Percentiles rank a stretch among this genome's conserved stretches.
These are phyloP conservation scores for Psilopsiagon aurifrons DNA, from an alignment of 2,113 vertebrate genomes.

Conservation along the genomic window DNA sequence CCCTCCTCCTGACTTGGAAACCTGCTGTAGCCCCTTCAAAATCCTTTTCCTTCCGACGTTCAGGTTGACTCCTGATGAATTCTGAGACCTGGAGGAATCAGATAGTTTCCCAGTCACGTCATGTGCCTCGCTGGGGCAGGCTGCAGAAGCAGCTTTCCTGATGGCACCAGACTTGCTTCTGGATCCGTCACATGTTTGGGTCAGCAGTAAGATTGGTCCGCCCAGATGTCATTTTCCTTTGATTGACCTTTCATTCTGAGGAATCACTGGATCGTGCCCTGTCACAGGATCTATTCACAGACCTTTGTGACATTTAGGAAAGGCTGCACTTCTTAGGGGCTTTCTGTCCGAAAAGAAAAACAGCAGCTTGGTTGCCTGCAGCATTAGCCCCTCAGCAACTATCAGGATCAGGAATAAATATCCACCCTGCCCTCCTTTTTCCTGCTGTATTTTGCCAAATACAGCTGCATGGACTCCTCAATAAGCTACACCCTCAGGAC, in stretches of 20 bases:
- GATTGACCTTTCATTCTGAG: constrained; percentile 70
- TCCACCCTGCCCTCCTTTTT: neutral
- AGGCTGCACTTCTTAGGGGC: constrained; percentile 19
- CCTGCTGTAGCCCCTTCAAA: constrained; percentile 50
- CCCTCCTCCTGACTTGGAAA: constrained; percentile 16
- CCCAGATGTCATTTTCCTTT: constrained; percentile 69
- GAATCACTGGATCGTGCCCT: constrained; percentile 56
- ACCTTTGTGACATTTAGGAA: constrained; percentile 52
- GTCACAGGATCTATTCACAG: constrained; percentile 57
- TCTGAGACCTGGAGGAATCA: constrained; percentile 64
- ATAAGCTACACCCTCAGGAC: neutral
- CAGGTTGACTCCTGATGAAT: constrained; percentile 67
- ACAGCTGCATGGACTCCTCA: neutral
- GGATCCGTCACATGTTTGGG: constrained; percentile 56
- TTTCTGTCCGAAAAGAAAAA: constrained; percentile 10
- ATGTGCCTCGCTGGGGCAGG: constrained; percentile 15
- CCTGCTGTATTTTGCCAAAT: neutral
- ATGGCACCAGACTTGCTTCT: constrained; percentile 41
- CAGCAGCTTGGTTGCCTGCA: neutral
- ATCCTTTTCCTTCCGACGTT: constrained; percentile 67
- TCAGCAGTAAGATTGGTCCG: constrained; percentile 42
- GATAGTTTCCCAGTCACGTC: constrained; percentile 69
- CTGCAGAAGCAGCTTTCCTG: constrained; percentile 2
- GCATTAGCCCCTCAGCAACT: neutral
- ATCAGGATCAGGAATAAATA: neutral